Percentiles rank a stretch among this genome's conserved stretches.
phyloP scores from a whole-genome alignment of 2,113 vertebrate genomes.

The Scomber colias region DNA sequence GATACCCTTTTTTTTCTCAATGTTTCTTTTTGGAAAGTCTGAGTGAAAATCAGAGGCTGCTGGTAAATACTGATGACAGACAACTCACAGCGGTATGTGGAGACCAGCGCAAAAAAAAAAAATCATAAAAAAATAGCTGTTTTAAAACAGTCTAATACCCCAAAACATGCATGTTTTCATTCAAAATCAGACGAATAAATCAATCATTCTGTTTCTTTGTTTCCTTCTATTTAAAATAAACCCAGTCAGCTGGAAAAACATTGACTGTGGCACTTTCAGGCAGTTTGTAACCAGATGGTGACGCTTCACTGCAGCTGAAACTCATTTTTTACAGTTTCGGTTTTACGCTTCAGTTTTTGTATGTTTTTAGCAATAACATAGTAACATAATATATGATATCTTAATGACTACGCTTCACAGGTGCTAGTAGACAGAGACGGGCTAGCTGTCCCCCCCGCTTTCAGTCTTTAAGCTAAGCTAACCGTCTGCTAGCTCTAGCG shows the following conservation, averaged over 20 bases:
- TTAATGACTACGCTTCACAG: no score
- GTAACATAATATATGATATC: no score
- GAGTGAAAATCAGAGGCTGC: not conserved
- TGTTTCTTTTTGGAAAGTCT: not conserved
- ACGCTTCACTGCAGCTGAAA: not conserved
- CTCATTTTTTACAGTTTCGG: not conserved
- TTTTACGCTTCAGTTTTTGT: no score
- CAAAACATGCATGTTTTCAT: no score
- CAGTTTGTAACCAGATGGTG: slow-evolving; percentile 29
- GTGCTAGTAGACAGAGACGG: no score
- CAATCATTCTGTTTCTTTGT: not conserved
- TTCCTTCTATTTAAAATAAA: not conserved
- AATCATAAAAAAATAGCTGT: no score
- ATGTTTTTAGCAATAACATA: no score
- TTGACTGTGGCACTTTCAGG: not conserved
- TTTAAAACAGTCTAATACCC: no score
- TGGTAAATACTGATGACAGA: not conserved
- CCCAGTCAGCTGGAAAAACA: not conserved
- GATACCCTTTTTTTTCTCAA: not conserved
- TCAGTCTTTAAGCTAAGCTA: no score
- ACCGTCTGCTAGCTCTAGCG: no score
- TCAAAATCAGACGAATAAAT: not conserved
- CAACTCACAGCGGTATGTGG: slow-evolving; percentile 17
- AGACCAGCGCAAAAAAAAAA: not conserved
- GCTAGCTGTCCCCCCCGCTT: no score